Base-by-base conservation (phyloP, 2,797 vertebrate genomes). In the Myripristis jacobus region DNA sequence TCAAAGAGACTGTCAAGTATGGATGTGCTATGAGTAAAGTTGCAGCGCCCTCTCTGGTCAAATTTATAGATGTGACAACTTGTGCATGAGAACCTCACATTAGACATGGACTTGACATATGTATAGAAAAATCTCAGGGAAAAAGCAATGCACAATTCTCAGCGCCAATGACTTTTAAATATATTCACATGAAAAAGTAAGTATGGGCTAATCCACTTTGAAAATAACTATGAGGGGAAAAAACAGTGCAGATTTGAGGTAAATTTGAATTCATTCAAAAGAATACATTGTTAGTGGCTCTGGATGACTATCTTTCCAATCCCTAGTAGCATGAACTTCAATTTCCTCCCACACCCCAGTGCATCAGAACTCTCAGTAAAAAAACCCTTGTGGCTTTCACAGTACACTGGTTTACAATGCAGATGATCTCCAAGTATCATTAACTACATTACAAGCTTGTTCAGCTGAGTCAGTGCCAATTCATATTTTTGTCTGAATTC, bases 191-290 rank as follows among this genome's bases (percentile, higher is more conserved):
- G 0, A 29, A 57, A 15, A 73, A 57, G 51, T 25, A 72, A 58
- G 24, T 22, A 56, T 18, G 54, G 11, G 55, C 11, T 24, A 46
- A 16, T 15, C 25, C 24, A 43, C 52, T 27, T 6, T 44, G 57
- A 62, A 59, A 65, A 60, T 0, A 54, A 46, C 4, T 19, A 13
- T 10, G 18, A n/a, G 3, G 25, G 22, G 16, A 64, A 66, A 72
- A 19, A 65, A 75, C 81, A 83, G 80, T 76, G 78, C 80, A 73
- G 54, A 19, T 16, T 56, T 22, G 12, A 67, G 65, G 24, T 44
- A 34, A 59, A 70, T 51, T 2, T 46, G 21, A 79, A 66, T 43
- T 21, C 36, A 79, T 22, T 57, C 25, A 34, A 55, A 73, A 25
- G 3, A 80, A 58, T 16, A 60, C 13, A 57, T 3, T 10, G 61